Evolutionary conservation across 2,797 vertebrate species (phyloP).

Genomic region (Limnodromus scolopaceus): DNA sequence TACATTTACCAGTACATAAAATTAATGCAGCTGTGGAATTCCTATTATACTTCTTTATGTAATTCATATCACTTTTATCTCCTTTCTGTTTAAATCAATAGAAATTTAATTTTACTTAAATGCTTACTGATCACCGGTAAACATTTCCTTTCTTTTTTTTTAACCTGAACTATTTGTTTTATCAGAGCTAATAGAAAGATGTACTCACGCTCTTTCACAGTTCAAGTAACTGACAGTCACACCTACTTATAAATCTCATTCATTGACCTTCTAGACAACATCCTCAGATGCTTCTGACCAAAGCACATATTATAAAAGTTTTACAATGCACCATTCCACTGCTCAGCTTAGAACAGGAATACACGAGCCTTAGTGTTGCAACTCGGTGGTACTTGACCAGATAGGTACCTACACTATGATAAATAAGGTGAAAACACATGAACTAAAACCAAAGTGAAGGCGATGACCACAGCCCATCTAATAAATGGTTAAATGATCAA

Average conservation of each 20-base stretch:
- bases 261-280: neutral
- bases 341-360: neutral
- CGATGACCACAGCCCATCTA: neutral
- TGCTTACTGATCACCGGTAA: constrained; percentile 12
- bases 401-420: neutral
- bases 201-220: neutral
- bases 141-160: neutral
- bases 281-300: neutral
- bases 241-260: neutral
- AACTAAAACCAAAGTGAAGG: neutral
- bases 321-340: neutral
- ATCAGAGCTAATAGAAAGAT: constrained; percentile 1
- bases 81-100: constrained; percentile 57
- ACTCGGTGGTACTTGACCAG: neutral
- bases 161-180: constrained; percentile 26
- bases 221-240: neutral
- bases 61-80: constrained; percentile 4
- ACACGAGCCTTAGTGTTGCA: neutral
- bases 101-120: constrained; percentile 56
- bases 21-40: constrained; percentile 61
- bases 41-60: constrained; percentile 35
- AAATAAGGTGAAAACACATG: neutral
- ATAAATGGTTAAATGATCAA: neutral
- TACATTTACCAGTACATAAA: constrained; percentile 49
- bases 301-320: neutral